Evolutionary conservation across 2,113 vertebrate species (phyloP), one percentile per base, ranked within the genome.

Genomic region (Saiga tatarica): DNA sequence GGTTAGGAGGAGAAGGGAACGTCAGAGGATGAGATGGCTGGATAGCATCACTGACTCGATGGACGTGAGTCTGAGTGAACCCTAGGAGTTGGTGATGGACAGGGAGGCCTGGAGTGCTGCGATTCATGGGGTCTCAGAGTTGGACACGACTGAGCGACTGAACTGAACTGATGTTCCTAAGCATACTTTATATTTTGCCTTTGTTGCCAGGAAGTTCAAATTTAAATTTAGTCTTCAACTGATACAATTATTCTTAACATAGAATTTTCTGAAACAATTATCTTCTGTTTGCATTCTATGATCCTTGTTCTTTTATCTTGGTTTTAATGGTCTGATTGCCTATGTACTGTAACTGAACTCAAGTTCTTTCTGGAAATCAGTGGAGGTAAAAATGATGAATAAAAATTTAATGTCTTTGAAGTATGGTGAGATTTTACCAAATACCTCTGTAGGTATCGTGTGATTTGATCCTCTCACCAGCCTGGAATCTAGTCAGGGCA

Each of bases 341-440:
- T 87, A 30, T 60, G 62, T 60, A 36, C 76, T 91, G 28, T 60
- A 91, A 82, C 36, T 57, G 60, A 94, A 89, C 26, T 59, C 33
- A 67, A 84, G 71, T 15, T 89, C 89, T 91, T 64, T 60, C 42
- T 91, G 90, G 78, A 91, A 96, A 91, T 95, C 87, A 91, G 62
- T 79, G 33, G 50, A 83, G 60, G 45, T 92, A 47, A 83, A 94
- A 96, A 91, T 57, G n/a, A 87, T 82, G 57, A 84, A 71, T 94
- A 85, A 83, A 95, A 88, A 50, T 52, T 21, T 55, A 92, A 45
- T 55, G 19, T 39, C 62, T 94, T 92, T 89, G 42, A 92, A 88
- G 50, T 71, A 6, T 23, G 12, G 17, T 30, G 88, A 91, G n/a
- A 71, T 86, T 93, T 94, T 88, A 86, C 42, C 39, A 94, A 93